Evolutionary conservation across 2,113 vertebrate species (phyloP), one percentile per base, ranked within the genome.

Genomic region (Pongo pygmaeus): DNA sequence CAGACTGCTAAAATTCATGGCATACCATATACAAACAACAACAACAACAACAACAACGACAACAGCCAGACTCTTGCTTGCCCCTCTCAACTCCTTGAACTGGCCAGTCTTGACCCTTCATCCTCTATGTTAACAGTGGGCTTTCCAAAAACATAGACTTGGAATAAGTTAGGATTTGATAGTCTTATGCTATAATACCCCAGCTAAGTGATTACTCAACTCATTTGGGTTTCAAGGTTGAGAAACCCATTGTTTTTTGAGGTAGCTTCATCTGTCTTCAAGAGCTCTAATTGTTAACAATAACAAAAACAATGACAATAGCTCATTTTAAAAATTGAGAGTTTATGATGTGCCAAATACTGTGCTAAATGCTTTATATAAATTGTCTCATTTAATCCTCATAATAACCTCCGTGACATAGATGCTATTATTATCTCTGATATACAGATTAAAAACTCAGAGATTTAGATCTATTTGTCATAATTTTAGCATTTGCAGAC

Each of bases 251-350:
- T 84, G 55, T 90, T 59, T 96, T 43, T 23, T 64, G 86, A 84
- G 69, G 64, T 25, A 90, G 16, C 10, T 77, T 94, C 61, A 80
- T 79, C 30, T 77, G 3, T 93, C 57, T 89, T 96, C 85, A 78
- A 96, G 75, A 90, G 46, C 9, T 97, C 6, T 52, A 32, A 57
- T 92, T 78, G 48, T 86, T 91, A 91, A 87, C 85, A 94, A 88
- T 20, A 84, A 50, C 48, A 88, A 84, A 91, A 92, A 50, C 40
- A 75, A 80, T 80, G 91, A 85, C 27, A 84, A 93, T 57, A 84
- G 46, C 7, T 88, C 20, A 81, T 83, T 87, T 92, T 85, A 88
- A 20, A 80, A 72, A 64, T 18, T 38, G 25, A 96, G 83, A 48
- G 43, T 79, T 97, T 89, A 80, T 87, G 20, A 67, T 70, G 32